These are phyloP conservation scores for Diachrysia chrysitis DNA, from an alignment of 2,888 invertebrate genomes.

Conservation along the genomic window DNA sequence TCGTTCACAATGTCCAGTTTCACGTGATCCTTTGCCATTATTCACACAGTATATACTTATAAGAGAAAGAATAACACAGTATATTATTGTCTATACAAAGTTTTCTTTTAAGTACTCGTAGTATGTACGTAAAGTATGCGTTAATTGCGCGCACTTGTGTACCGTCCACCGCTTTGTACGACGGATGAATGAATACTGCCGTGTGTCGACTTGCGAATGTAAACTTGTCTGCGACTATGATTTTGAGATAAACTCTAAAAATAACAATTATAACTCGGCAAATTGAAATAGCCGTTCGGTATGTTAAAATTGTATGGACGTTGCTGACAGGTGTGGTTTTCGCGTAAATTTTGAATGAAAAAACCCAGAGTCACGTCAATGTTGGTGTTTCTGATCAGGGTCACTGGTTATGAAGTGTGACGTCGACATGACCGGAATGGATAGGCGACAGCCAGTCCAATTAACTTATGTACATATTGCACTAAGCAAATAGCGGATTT, in stretches of 20 bases:
- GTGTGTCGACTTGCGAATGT: constrained; percentile 38
- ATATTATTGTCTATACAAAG: constrained; percentile 10
- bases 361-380: constrained; percentile 15
- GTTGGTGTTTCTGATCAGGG: constrained; percentile 3
- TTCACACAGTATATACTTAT: constrained; percentile 31
- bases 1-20: constrained; percentile 66
- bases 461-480: background rate
- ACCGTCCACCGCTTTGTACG: background rate
- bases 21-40: constrained; percentile 61
- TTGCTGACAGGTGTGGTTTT: background rate
- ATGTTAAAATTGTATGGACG: background rate
- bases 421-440: background rate
- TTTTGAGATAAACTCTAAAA: constrained; percentile 70
- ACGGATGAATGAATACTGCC: constrained; percentile 11
- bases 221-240: constrained; percentile 9
- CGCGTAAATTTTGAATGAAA: constrained; percentile 10
- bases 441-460: background rate
- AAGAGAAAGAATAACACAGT: constrained; percentile 20
- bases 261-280: constrained; percentile 58
- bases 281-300: constrained; percentile 11
- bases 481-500: background rate
- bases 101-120: constrained; percentile 31
- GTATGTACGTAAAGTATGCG: constrained; percentile 1
- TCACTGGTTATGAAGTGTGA: background rate
- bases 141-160: constrained; percentile 17